A percentile compares a stretch with the other conserved stretches of the same genome.
Evolutionary conservation across 2,113 vertebrate species (phyloP).

Genomic region (Micronisus gabar): DNA sequence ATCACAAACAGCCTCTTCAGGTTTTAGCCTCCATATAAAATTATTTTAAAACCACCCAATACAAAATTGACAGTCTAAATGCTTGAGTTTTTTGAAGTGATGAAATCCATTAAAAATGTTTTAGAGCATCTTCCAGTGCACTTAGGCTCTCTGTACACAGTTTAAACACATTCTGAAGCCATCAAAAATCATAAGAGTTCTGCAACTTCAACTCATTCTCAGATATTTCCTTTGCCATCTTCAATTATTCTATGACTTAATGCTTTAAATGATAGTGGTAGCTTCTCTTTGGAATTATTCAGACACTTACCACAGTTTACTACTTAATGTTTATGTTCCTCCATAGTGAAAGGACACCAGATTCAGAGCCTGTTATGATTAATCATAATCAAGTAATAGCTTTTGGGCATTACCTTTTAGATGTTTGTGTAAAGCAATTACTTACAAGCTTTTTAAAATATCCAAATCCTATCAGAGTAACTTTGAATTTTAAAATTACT

Average conservation of each 20-base stretch:
- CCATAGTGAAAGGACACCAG: background rate
- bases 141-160: background rate
- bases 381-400: background rate
- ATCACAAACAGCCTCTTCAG: background rate
- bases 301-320: background rate
- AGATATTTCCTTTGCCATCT: background rate
- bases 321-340: background rate
- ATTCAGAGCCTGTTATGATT: background rate
- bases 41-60: background rate
- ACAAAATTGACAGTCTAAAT: background rate
- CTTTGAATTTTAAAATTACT: background rate
- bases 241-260: background rate
- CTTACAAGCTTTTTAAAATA: background rate
- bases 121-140: background rate
- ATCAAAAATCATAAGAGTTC: background rate
- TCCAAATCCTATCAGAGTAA: background rate
- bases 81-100: background rate
- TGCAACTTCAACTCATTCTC: background rate
- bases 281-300: background rate
- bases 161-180: background rate
- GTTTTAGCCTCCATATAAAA: background rate
- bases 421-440: background rate
- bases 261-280: background rate
- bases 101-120: constrained; percentile 5
- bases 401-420: background rate